phyloP scores from a whole-genome alignment of 2,797 vertebrate species.

The Psittacula echo region DNA sequence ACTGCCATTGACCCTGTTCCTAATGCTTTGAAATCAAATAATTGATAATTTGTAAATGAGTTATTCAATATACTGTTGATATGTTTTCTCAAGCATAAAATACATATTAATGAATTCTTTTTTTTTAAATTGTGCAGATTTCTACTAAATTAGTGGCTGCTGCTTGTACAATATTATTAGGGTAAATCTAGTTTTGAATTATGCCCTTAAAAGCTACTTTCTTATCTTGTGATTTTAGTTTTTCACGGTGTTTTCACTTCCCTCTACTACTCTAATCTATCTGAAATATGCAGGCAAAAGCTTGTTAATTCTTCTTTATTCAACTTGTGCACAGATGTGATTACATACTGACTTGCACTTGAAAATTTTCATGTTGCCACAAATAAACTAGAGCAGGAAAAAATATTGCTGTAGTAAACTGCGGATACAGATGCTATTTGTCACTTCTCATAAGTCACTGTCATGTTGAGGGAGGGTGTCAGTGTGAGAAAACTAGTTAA shows the following conservation, averaged over 20 bases:
- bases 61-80: background rate
- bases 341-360: background rate
- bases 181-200: background rate
- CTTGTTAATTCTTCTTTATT: background rate
- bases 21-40: background rate
- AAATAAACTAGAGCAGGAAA: background rate
- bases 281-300: background rate
- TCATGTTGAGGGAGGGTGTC: background rate
- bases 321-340: background rate
- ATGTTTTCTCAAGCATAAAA: background rate
- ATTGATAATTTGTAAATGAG: background rate
- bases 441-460: background rate
- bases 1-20: background rate
- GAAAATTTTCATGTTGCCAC: background rate
- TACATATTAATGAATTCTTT: fast-evolving
- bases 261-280: background rate
- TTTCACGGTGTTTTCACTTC: background rate
- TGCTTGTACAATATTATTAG: background rate
- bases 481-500: background rate
- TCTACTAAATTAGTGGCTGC: background rate
- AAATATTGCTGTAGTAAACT: background rate
- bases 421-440: background rate
- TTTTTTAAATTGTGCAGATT: background rate
- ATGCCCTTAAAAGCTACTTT: background rate
- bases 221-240: background rate